phyloP scores from a whole-genome alignment of 2,888 invertebrate genomes.

The Erpobdella octoculata region DNA sequence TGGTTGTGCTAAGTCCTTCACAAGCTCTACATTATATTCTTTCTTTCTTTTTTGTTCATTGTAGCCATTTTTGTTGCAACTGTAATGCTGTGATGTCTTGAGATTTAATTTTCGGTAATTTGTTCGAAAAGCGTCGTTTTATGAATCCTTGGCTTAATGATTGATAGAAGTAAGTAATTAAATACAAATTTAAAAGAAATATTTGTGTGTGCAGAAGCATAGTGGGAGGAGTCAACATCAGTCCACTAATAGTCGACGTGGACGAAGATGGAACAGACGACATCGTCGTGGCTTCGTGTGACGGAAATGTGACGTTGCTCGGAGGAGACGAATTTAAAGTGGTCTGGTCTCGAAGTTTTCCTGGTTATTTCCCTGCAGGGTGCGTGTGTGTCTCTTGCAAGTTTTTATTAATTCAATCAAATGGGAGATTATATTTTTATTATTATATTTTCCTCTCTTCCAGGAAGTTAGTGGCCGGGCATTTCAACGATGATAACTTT shows the following conservation, averaged over 20 bases:
- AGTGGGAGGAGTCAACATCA: slow-evolving; percentile 22
- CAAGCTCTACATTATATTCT: too few species aligned
- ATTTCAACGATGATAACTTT: not conserved
- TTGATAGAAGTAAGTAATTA: too few species aligned
- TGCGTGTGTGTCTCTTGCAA: not conserved
- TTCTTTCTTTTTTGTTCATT: too few species aligned
- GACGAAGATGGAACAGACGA: slow-evolving; percentile 46
- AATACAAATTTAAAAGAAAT: too few species aligned
- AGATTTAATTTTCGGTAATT: too few species aligned
- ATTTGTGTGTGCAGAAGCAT: not conserved
- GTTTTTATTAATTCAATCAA: too few species aligned
- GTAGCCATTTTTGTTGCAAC: too few species aligned
- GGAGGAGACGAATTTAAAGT: slow-evolving; percentile 43
- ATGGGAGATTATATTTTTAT: not conserved
- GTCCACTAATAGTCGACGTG: slow-evolving; percentile 46
- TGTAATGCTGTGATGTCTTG: too few species aligned
- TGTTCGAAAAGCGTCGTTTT: too few species aligned
- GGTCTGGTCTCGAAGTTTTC: slow-evolving; percentile 39
- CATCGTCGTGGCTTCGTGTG: slow-evolving; percentile 46
- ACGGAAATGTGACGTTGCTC: slow-evolving; percentile 43
- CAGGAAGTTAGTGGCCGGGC: not conserved
- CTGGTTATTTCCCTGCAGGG: not conserved
- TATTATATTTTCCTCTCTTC: not conserved
- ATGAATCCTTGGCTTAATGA: too few species aligned
- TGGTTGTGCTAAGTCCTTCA: too few species aligned